Percentiles rank a stretch among this genome's conserved stretches.
Evolutionary conservation across 2,113 vertebrate species (phyloP).

Genomic region (Echinops telfairi): DNA sequence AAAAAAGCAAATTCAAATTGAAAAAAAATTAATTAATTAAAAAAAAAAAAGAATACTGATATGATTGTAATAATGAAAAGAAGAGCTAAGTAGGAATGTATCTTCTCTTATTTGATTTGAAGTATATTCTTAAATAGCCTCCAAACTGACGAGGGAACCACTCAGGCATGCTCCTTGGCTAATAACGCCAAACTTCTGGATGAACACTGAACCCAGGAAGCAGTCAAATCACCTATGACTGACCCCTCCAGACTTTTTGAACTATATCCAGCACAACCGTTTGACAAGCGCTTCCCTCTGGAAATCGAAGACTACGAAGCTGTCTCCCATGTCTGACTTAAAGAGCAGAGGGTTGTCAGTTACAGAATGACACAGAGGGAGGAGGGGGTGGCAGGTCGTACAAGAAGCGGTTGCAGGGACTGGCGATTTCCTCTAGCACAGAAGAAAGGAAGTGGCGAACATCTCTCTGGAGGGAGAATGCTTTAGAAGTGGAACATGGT

Average conservation of each 20-base stretch:
- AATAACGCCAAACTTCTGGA: constrained; percentile 47
- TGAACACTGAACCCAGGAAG: not conserved
- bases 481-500: not conserved
- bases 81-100: not conserved
- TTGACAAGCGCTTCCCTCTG: constrained; percentile 25
- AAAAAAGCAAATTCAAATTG: no score
- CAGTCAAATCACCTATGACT: not conserved
- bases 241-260: constrained; percentile 27
- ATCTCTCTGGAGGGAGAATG: not conserved
- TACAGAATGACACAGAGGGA: not conserved
- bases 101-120: constrained; percentile 53
- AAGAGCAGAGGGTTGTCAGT: not conserved
- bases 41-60: constrained; percentile 32
- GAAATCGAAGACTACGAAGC: constrained; percentile 1
- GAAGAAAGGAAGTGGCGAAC: not conserved
- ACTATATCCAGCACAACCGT: constrained; percentile 36
- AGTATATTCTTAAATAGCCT: constrained; percentile 6
- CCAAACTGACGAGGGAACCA: not conserved
- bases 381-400: not conserved
- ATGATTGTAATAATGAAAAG: not conserved
- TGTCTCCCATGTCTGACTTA: constrained; percentile 2
- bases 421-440: not conserved
- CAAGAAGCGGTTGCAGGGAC: not conserved
- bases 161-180: not conserved
- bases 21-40: no score